phyloP scores from a whole-genome alignment of 2,113 vertebrate genomes.

The Calidris pugnax region DNA sequence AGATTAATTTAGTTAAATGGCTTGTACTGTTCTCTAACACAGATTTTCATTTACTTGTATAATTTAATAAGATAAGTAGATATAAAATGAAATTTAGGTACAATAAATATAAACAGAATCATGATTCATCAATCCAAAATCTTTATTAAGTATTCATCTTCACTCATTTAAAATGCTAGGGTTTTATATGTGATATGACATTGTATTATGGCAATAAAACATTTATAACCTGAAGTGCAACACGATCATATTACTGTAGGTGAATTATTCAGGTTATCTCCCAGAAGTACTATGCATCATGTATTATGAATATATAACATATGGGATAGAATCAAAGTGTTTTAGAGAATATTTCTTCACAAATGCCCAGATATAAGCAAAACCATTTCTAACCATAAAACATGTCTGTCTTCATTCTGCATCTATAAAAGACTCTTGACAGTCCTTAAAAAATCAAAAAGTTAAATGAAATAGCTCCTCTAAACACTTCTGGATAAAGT shows the following conservation, averaged over 20 bases:
- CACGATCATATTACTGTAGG: slow-evolving; percentile 37
- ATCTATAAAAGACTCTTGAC: neutral
- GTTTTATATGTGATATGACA: neutral
- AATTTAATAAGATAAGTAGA: neutral
- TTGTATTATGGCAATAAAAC: slow-evolving; percentile 15
- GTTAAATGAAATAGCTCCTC: neutral
- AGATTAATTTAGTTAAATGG: neutral
- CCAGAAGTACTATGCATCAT: slow-evolving; percentile 26
- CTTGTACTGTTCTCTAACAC: neutral
- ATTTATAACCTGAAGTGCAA: slow-evolving; percentile 46
- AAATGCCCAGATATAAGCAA: neutral
- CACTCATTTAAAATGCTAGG: neutral
- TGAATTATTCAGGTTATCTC: slow-evolving; percentile 58
- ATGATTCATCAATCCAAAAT: neutral
- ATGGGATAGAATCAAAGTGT: neutral
- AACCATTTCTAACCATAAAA: neutral
- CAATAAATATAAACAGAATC: neutral
- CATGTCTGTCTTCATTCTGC: neutral
- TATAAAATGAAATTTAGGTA: neutral
- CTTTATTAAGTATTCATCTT: neutral
- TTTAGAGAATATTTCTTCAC: neutral
- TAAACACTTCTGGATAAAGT: neutral
- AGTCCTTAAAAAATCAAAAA: neutral
- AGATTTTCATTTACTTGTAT: neutral
- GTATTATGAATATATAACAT: slow-evolving; percentile 47